A percentile compares a stretch with the other conserved stretches of the same genome.
Conservation (phyloP, 2,113 vertebrate species). For the Pollachius pollachius region DNA sequence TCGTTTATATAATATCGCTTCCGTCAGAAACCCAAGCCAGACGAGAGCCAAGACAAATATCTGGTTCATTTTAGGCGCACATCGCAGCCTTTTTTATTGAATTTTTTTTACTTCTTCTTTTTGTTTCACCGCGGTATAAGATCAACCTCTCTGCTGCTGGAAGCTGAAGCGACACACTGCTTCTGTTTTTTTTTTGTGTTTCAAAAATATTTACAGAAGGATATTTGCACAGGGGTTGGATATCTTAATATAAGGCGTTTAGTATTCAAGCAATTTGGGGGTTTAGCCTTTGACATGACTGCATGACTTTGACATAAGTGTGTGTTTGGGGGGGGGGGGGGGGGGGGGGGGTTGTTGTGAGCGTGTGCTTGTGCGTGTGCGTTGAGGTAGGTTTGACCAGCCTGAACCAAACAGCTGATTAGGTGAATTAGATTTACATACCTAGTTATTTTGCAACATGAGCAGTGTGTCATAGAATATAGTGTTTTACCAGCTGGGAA, state of each 20-base stretch:
- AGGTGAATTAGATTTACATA: constrained; percentile 26
- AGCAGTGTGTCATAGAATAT: constrained; percentile 18
- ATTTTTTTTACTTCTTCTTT: constrained; percentile 27
- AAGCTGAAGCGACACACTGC: constrained; percentile 58
- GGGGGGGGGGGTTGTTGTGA: neutral
- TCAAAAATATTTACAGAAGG: constrained; percentile 52
- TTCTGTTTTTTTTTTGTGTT: constrained; percentile 56
- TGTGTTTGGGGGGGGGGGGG: constrained; percentile 4
- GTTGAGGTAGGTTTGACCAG: constrained; percentile 36
- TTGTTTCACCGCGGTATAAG: constrained; percentile 29
- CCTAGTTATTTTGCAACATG: constrained; percentile 12
- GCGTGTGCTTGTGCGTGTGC: constrained; percentile 11
- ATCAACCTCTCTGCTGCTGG: constrained; percentile 58
- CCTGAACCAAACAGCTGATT: constrained; percentile 26
- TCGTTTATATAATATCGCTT: constrained; percentile 69
- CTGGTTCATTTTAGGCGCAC: constrained; percentile 73
- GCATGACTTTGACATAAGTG: constrained; percentile 23
- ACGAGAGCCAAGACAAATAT: constrained; percentile 76
- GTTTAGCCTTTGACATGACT: constrained; percentile 31
- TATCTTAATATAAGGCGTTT: constrained; percentile 24
- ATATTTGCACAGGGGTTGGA: constrained; percentile 34
- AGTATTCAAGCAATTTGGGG: constrained; percentile 39
- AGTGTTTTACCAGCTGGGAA: constrained; percentile 22
- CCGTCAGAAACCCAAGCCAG: constrained; percentile 68
- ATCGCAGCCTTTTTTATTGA: neutral